A percentile compares a stretch with the other conserved stretches of the same genome.
Conservation (phyloP, 2,113 vertebrate species). For the Hippocampus barbouri region DNA sequence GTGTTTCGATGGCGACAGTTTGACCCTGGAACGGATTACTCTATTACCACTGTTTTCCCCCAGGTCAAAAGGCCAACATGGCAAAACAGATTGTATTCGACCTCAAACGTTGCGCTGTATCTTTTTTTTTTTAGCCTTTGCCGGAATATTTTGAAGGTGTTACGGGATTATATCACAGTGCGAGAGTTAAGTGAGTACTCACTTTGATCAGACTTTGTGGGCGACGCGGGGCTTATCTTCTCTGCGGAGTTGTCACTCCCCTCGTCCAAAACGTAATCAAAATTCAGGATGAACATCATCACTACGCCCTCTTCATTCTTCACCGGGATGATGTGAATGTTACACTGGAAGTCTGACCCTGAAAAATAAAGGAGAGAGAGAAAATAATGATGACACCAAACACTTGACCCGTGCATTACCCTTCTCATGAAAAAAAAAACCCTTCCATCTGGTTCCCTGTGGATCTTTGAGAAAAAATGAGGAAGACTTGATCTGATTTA, state of each 20-base stretch:
- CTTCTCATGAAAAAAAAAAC: neutral
- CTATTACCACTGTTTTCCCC: neutral
- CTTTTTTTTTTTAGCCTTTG: neutral
- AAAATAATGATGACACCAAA: constrained; percentile 30
- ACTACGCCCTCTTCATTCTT: constrained; percentile 97
- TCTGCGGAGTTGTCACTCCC: constrained; percentile 81
- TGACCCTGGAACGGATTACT: neutral
- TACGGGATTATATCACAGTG: neutral
- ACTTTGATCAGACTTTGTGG: constrained; percentile 88
- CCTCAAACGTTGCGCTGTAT: neutral
- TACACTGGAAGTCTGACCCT: constrained; percentile 95
- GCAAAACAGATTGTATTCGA: neutral
- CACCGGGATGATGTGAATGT: constrained; percentile 92
- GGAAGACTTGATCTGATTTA: constrained; percentile 33
- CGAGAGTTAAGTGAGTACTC: constrained; percentile 64
- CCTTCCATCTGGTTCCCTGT: constrained; percentile 16
- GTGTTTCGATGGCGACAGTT: neutral
- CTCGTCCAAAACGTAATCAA: constrained; percentile 85
- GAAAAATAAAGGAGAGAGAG: constrained; percentile 40
- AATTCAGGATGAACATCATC: constrained; percentile 99
- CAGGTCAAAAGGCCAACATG: neutral
- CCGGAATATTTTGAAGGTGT: constrained; percentile 2
- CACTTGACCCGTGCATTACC: neutral
- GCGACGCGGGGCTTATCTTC: constrained; percentile 84
- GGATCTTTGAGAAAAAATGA: constrained; percentile 13